Conservation (phyloP, 2,113 vertebrate genomes). For the Anhinga rufa region DNA sequence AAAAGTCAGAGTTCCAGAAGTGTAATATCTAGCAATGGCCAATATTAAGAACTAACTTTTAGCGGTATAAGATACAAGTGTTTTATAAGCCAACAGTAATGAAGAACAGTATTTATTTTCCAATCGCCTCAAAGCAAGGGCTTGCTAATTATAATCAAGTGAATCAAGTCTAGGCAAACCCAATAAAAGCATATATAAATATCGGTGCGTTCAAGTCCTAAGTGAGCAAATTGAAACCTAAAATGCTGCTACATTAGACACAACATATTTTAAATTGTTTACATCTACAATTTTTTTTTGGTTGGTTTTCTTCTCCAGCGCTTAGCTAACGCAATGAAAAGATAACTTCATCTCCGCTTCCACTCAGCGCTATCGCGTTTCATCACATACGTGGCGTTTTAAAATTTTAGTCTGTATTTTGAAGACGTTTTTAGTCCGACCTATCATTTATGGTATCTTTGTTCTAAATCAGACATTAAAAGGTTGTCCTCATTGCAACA, state of each 20-base stretch:
- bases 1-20: not conserved
- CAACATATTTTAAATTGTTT: not conserved
- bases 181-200: not conserved
- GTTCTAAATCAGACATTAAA: not conserved
- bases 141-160: not conserved
- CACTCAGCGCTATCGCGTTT: not conserved
- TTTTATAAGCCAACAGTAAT: not conserved
- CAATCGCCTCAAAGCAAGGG: not conserved
- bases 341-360: not conserved
- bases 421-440: not conserved
- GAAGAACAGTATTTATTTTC: not conserved
- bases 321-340: not conserved
- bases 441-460: not conserved
- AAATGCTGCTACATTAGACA: not conserved
- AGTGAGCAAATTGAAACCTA: not conserved
- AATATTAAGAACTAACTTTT: not conserved
- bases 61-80: not conserved
- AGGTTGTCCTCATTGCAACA: not conserved
- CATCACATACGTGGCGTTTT: rapidly evolving
- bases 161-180: not conserved
- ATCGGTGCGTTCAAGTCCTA: not conserved
- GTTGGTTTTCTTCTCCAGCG: not conserved
- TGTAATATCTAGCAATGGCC: rapidly evolving
- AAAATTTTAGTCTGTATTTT: not conserved
- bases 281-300: not conserved